Base-by-base conservation (phyloP, 2,113 vertebrate genomes). In the Pterophyllum scalare region DNA sequence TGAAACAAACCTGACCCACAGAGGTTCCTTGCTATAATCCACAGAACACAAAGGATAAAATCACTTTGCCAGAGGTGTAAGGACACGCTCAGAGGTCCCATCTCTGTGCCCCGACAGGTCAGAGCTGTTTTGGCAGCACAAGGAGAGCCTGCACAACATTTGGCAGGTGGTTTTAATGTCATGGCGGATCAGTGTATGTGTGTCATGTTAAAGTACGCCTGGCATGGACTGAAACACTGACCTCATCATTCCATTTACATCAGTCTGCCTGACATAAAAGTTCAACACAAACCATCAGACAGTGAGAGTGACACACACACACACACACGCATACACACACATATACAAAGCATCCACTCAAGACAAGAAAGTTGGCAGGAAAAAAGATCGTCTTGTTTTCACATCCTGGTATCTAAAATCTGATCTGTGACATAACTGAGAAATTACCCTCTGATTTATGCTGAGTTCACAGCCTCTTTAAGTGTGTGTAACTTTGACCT, bases 201-300 rank as follows among this genome's bases (percentile, higher is more conserved):
- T 74, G 77, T 67, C 43, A 61, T 79, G 62, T 87, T 58, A 85
- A 52, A 81, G 15, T 12, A 80, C 5, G 22, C 24, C 58, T 86
- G 85, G 83, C 85, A 89, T 76, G 64, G 81, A 84, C 79, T 60
- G 74, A 86, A 88, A 87, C 72, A 56, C n/a, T 94, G 91, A 95
- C 85, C 65, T 95, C 91, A 94, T 89, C 70, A 60, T 88, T 91
- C 83, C 81, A 64, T 75, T 92, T 83, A 87, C 85, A 81, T 89
- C 84, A 90, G 59, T 67, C 59, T 70, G 83, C 80, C 82, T 77
- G 49, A 91, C 57, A 59, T 80, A 61, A 54, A 61, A 54, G 60
- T 59, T 75, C 90, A 91, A 93, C 67, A 72, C 84, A 90, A 93
- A 93, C 87, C 92, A 93, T 88, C 70, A 88, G 91, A 85, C 24